Conservation (phyloP, 2,113 vertebrate genomes). For the Butorides virescens region DNA sequence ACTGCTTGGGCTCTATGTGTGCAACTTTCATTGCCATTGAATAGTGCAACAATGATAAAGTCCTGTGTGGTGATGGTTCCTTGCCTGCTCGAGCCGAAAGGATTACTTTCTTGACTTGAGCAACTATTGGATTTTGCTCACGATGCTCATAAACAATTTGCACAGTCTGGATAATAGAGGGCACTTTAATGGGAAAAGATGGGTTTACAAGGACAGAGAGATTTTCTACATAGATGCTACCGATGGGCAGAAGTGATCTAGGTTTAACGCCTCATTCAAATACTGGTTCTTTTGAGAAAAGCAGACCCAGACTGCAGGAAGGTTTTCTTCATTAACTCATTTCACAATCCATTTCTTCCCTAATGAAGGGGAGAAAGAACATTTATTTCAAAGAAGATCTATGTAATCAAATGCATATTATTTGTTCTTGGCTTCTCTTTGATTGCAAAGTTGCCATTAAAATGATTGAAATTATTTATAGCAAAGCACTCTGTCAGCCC, state of each 20-base stretch:
- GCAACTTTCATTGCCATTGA: neutral
- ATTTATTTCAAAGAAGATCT: neutral
- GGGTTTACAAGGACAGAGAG: neutral
- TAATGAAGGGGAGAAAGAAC: neutral
- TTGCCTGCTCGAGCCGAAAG: neutral
- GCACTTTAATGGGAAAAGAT: neutral
- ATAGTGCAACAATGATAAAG: neutral
- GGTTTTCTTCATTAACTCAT: neutral
- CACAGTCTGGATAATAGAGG: neutral
- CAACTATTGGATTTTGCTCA: neutral
- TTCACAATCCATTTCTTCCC: conserved; percentile 4
- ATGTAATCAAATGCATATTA: neutral
- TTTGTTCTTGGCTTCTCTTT: neutral
- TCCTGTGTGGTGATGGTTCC: neutral
- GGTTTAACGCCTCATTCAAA: neutral
- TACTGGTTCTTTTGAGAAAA: neutral
- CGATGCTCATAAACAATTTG: neutral
- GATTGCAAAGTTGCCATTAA: neutral
- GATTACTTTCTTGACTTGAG: neutral
- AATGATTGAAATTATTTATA: conserved; percentile 10
- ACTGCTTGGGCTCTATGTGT: neutral
- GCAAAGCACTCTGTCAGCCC: neutral
- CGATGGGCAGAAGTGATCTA: neutral
- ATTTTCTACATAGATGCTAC: neutral
- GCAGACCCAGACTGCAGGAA: neutral